phyloP scores from a whole-genome alignment of 2,888 invertebrate species.

The Netelia fuscicornis region DNA sequence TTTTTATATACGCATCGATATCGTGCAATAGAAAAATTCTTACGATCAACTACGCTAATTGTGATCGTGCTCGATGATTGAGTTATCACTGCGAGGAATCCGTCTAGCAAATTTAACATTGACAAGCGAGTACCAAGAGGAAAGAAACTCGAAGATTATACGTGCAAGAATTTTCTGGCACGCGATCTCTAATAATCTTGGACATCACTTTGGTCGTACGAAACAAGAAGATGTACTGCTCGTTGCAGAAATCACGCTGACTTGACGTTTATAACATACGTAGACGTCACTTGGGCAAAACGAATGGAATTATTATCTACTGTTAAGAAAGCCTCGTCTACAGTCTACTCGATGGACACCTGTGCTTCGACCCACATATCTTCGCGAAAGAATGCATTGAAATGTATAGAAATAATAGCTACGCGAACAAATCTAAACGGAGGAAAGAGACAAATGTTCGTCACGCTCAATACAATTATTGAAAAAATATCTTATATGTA shows the following conservation, averaged over 20 bases:
- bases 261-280: conserved; percentile 53
- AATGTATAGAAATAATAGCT: not conserved
- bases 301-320: conserved; percentile 60
- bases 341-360: conserved; percentile 60
- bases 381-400: conserved; percentile 43
- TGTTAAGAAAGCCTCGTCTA: conserved; percentile 57
- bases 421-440: too few relatives aligned
- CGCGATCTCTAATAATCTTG: conserved; percentile 47
- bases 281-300: conserved; percentile 28
- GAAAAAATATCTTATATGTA: too few relatives aligned
- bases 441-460: not conserved
- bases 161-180: conserved; percentile 50
- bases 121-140: conserved; percentile 32
- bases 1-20: not conserved
- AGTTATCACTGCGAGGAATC: conserved; percentile 46
- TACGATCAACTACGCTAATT: conserved; percentile 11
- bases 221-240: conserved; percentile 20
- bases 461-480: not conserved
- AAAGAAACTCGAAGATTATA: conserved; percentile 35
- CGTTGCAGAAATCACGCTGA: conserved; percentile 57
- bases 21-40: not conserved
- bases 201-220: not conserved
- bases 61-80: conserved; percentile 38
- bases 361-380: conserved; percentile 65
- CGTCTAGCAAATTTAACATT: conserved; percentile 42